Evolutionary conservation across 64 coral and sea anemone species (phyloP), one percentile per base, ranked within the genome.

Genomic region (Pocillopora verrucosa): DNA sequence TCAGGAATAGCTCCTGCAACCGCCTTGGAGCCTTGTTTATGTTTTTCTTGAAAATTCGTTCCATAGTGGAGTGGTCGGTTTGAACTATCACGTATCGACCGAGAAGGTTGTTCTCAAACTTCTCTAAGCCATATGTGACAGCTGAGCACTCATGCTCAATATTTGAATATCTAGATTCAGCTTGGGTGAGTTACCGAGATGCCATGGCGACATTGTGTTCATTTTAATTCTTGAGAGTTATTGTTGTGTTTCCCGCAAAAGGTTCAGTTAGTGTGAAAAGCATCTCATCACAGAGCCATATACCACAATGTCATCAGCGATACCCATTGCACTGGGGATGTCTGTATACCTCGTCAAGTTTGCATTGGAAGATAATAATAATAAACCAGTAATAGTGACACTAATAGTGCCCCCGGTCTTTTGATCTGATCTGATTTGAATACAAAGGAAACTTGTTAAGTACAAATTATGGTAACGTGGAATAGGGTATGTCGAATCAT

Each of bases 11-110:
- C 36, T 77, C 51, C 38, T 80, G 77, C 16, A 90, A 25, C 19
- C 89, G 56, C 57, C 37, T 22, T 2, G 88, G 88, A 0, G 88
- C 88, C 20, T 82, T 38, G 17, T 11, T 35, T 11, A 90, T 69
- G 35, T 63, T 82, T 51, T 93, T 82, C 70, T 93, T 93, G 59
- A 93, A 92, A 59, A 86, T 92, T 45, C 78, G 82, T 37, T 92
- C 90, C 34, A 92, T 63, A 2, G 90, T 60, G n/a, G 91, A 88
- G 77, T 93, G 77, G 17, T 82, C 91, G 36, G 91, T 92, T 60
- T 92, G 76, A 16, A 88, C 65, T 5, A 60, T 75, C 12, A 45
- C 74, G 60, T 56, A n/a, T 15, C 60, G 56, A 30, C 74, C 75
- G 5, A 78, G 76, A 12, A 89, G 61, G 87, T 89, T 78, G 60